Conservation (phyloP, 2,888 invertebrate species). For the Drosophila stalkeri region DNA sequence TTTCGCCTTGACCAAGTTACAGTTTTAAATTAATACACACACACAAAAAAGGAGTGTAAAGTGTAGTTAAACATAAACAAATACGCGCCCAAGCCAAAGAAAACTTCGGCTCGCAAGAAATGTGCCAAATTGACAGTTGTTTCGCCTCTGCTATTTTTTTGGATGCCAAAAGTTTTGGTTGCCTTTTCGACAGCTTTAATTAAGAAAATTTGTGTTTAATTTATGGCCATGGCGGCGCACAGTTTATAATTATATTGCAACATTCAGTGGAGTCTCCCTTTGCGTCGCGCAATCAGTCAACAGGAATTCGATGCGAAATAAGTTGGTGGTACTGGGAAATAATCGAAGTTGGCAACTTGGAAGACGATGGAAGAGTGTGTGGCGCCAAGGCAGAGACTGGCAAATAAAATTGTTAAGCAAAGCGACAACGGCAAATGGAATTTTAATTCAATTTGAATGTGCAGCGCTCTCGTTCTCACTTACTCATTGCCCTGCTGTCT, state of each 20-base stretch:
- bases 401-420: slow-evolving; percentile 71
- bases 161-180: slow-evolving; percentile 27
- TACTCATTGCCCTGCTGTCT: neutral
- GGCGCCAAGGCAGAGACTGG: slow-evolving; percentile 14
- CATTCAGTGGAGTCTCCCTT: slow-evolving; percentile 28
- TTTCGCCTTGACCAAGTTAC: slow-evolving; percentile 63
- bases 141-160: slow-evolving; percentile 19
- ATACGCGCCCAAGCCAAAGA: slow-evolving; percentile 5
- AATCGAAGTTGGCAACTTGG: slow-evolving; percentile 43
- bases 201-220: slow-evolving; percentile 50
- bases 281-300: slow-evolving; percentile 45
- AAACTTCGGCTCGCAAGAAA: slow-evolving; percentile 28
- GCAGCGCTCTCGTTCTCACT: slow-evolving; percentile 8
- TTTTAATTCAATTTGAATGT: slow-evolving; percentile 77
- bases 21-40: slow-evolving; percentile 49
- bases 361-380: neutral
- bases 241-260: slow-evolving; percentile 56
- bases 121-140: slow-evolving; percentile 39
- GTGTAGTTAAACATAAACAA: slow-evolving; percentile 39
- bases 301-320: slow-evolving; percentile 45
- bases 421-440: slow-evolving; percentile 76
- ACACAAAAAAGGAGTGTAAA: slow-evolving; percentile 10
- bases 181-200: slow-evolving; percentile 49
- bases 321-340: slow-evolving; percentile 40
- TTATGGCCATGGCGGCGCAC: slow-evolving; percentile 30